phyloP scores from a whole-genome alignment of 1,140 invertebrate species.

The Tetranychus cinnabarinus region DNA sequence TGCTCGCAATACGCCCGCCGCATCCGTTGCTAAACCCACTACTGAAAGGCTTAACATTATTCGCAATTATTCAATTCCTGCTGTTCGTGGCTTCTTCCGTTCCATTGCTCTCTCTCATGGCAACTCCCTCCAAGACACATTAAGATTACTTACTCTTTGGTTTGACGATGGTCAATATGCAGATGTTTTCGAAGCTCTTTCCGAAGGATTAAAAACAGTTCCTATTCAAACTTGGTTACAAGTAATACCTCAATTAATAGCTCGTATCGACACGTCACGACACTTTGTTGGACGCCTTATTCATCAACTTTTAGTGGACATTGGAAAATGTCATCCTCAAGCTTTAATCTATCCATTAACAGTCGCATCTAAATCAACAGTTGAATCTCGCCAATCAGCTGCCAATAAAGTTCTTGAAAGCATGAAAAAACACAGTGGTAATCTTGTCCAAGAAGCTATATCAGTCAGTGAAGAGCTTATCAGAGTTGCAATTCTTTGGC shows the following conservation, averaged over 20 bases:
- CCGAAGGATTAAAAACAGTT: slow-evolving; percentile 70
- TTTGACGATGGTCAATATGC: slow-evolving; percentile 82
- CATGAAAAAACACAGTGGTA: slow-evolving; percentile 79
- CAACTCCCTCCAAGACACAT: slow-evolving; percentile 89
- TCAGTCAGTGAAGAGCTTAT: slow-evolving; percentile 89
- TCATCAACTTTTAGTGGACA: slow-evolving; percentile 75
- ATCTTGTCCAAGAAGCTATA: slow-evolving; percentile 73
- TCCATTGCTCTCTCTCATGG: slow-evolving; percentile 74
- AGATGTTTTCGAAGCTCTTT: slow-evolving; percentile 76
- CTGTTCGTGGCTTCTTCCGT: slow-evolving; percentile 82
- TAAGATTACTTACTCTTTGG: slow-evolving; percentile 74
- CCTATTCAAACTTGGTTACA: slow-evolving; percentile 97
- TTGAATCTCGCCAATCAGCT: slow-evolving; percentile 49
- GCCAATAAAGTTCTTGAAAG: slow-evolving; percentile 85
- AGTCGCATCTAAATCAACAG: slow-evolving; percentile 85
- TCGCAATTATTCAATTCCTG: slow-evolving; percentile 62
- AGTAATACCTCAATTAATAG: slow-evolving; percentile 95
- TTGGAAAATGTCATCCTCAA: slow-evolving; percentile 54
- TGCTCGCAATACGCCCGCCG: neutral
- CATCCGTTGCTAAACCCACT: neutral
- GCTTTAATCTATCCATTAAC: slow-evolving; percentile 91
- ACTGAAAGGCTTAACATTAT: neutral
- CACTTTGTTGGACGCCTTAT: slow-evolving; percentile 66
- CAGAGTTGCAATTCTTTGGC: slow-evolving; percentile 93
- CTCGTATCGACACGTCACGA: slow-evolving; percentile 79